Evolutionary conservation across 2,113 vertebrate genomes (phyloP), one percentile per base, ranked within the genome.

Genomic region (Redunca redunca): DNA sequence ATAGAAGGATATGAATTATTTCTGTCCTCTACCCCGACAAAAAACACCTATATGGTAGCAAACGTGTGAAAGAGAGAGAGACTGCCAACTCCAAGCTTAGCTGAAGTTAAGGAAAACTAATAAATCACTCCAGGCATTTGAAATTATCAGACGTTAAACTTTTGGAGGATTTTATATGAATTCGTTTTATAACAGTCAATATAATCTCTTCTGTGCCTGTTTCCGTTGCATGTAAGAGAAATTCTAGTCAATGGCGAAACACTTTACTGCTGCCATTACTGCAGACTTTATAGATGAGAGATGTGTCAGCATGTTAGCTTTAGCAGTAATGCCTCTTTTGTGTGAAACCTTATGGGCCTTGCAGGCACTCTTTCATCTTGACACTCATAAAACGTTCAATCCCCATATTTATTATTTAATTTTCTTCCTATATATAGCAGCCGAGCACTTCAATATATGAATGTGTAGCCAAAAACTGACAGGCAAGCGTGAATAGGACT

Each of bases 241-340:
- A 98, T 98, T 97, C 97, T 97, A 88, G 14, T 99, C 98, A 98
- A 98, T 98, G 98, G 97, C 94, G 90, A 97, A 98, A 97, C 71
- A 23, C 96, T 99, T 99, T 99, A 98, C 98, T 98, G 96, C 98
- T 98, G 91, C 98, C 98, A 98, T 99, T 98, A 98, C 98, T 84
- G 98, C 98, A 98, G 98, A 98, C 98, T 99, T 99, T 99, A 98
- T 98, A 98, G 99, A 98, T 99, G 98, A 98, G 98, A 98, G 98
- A 99, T 98, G 97, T 98, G 98, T 98, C 99, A 99, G 98, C 98
- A 96, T 98, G 98, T 98, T 98, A 98, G 98, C 97, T 98, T 98
- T 98, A 98, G 97, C 98, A 92, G 97, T 98, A 98, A 98, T 98
- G 97, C 98, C 95, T 99, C 98, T 99, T 98, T 98, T 98, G 98